Evolutionary conservation across 2,888 invertebrate species (phyloP), one percentile per base, ranked within the genome.

Genomic region (Chrysomela aeneicollis): DNA sequence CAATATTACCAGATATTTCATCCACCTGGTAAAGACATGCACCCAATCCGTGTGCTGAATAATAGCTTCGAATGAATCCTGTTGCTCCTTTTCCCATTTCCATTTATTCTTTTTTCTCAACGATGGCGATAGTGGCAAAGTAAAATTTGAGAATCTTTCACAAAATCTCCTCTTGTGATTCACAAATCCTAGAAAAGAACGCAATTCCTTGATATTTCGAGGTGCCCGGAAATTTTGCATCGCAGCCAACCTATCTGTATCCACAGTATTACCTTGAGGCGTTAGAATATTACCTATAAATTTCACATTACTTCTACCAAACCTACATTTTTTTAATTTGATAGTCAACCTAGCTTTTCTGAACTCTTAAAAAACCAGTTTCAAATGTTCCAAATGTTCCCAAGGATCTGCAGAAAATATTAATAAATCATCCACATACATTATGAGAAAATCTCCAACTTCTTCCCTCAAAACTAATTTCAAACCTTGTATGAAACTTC

Each of bases 131-230:
- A 59, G 32, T 3, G 50, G 18, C n/a, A 32, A 1, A 9, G 30
- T 32, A n/a, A 59, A 18, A 2, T 59, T 35, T 2, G 59, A 50
- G 19, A 59, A 59, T 17, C 50, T n/a, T n/a, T 59, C 50, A 42
- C 61, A 61, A 18, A 61, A 61, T 5, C 61, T 1, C 0, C 51
- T 4, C 12, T 52, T 22, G 46, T 61, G 52, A 32, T 42, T 59
- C 1, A 50, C 5, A 15, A 61, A 10, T 17, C 61, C 61, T 21
- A 61, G 22, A 53, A 61, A 69, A 51, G 61, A 26, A 47, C 52
- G 35, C 61, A 60, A 59, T 62, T 63, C 37, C 42, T 52, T 61
- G 9, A 61, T 10, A 30, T 53, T 53, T 6, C 61, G 5, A 8
- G 61, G 61, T 17, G 9, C 5, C 1, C 22, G 15, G 21, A 61